Evolutionary conservation across 2,888 invertebrate genomes (phyloP).

Genomic region (Xanthia icteritia): DNA sequence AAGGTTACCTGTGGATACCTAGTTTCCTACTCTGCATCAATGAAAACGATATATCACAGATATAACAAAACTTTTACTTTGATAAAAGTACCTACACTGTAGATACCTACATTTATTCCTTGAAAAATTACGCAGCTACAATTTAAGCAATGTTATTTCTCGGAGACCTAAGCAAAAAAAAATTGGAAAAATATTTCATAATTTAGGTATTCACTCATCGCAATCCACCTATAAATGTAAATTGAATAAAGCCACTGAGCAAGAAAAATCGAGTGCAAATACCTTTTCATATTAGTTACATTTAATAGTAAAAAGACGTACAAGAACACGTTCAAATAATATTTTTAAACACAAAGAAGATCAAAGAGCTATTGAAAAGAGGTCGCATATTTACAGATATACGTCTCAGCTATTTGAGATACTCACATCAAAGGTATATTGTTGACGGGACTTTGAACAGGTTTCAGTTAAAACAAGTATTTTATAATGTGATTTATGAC

Average conservation of each 20-base stretch:
- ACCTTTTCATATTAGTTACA: constrained; percentile 42
- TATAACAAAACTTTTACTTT: neutral
- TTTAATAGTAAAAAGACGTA: constrained; percentile 45
- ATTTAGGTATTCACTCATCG: constrained; percentile 25
- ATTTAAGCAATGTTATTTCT: neutral
- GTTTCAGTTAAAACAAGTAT: constrained; percentile 9
- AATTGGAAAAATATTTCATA: constrained; percentile 19
- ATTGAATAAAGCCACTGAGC: constrained; percentile 40
- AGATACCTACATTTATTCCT: neutral
- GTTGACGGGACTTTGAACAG: constrained; percentile 47
- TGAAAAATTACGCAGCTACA: neutral
- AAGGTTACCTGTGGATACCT: neutral
- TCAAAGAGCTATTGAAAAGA: constrained; percentile 70
- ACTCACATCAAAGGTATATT: constrained; percentile 71
- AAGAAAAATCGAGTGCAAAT: constrained; percentile 47
- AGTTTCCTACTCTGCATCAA: neutral
- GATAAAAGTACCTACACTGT: neutral
- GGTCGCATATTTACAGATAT: constrained; percentile 61
- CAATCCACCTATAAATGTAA: constrained; percentile 11
- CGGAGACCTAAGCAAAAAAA: neutral
- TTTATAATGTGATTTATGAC: constrained; percentile 14
- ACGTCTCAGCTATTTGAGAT: constrained; percentile 57
- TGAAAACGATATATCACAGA: neutral
- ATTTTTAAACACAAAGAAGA: constrained; percentile 59
- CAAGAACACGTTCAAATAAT: constrained; percentile 29